A percentile compares a stretch with the other conserved stretches of the same genome.
These are phyloP conservation scores for Luscinia megarhynchos DNA, from an alignment of 2,797 vertebrate genomes.

Conservation along the genomic window DNA sequence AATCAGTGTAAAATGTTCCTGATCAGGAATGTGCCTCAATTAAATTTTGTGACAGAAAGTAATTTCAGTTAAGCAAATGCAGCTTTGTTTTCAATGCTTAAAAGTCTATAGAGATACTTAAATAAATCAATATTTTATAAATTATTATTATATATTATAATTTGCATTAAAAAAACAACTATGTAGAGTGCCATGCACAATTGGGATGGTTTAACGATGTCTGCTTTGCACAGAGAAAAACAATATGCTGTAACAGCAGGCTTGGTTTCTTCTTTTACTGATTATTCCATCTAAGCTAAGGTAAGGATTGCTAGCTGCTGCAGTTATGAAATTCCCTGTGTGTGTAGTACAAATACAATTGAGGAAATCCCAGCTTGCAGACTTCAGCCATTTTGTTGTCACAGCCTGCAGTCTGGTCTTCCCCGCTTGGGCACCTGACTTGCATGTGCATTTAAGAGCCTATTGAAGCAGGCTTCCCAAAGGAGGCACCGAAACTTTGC, in stretches of 20 bases:
- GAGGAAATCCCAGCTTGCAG: not conserved
- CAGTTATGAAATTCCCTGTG: not conserved
- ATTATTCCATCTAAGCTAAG: not conserved
- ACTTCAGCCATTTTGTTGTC: conserved; percentile 30
- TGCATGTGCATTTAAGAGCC: not conserved
- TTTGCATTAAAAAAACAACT: not conserved
- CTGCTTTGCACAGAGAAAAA: not conserved
- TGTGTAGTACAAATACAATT: not conserved
- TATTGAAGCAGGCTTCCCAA: not conserved
- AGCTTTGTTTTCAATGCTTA: not conserved
- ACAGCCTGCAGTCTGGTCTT: not conserved
- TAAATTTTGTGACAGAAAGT: not conserved
- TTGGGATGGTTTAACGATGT: not conserved
- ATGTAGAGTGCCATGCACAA: not conserved
- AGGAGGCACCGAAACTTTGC: not conserved
- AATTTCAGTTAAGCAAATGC: not conserved
- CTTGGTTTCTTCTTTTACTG: not conserved
- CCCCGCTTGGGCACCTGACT: not conserved
- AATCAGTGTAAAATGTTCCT: not conserved
- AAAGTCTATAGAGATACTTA: not conserved
- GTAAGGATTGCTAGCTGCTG: not conserved
- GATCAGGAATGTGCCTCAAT: not conserved
- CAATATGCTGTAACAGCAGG: not conserved
- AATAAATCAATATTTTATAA: not conserved
- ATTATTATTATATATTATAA: not conserved